Base-by-base conservation (phyloP, 2,113 vertebrate species). In the Chunga burmeisteri region DNA sequence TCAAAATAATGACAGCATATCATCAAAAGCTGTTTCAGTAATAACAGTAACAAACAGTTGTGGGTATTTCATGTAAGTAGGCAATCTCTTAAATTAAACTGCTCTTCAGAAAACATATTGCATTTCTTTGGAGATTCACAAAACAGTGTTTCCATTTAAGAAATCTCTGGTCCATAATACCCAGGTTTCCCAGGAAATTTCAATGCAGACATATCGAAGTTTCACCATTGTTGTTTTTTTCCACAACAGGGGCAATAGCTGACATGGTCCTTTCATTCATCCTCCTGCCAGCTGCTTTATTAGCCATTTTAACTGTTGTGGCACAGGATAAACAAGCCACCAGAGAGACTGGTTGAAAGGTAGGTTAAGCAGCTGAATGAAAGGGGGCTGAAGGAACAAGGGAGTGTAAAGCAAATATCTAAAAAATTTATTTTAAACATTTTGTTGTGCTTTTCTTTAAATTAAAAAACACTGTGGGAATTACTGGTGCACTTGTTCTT, bases 231-330 rank as follows among this genome's bases (percentile, higher is more conserved):
- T 11, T 21, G 14, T 0, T 22, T 70, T 58, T 86, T 70, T 49
- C 49, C 44, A 72, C 36, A 61, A 38, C 2, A 86, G 21, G 46
- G 8, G 50, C 58, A 89, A 73, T 80, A 70, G 82, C 81, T 94
- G 85, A 78, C 88, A 66, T 1, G 7, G 30, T 73, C 85, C 53
- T 59, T 88, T 83, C 79, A 53, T 62, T 96, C 88, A 81, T 58
- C 61, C 82, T 88, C 18, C 82, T 83, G 85, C 90, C 90, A 93
- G 93, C 81, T 92, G 73, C 58, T 90, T 92, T 88, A 94, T 95
- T 80, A 90, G 70, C 81, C 55, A 52, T 52, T 94, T 82, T 74
- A 93, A 85, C 55, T 90, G 82, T 86, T 6, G 0, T 0, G 0
- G 59, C 0, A 0, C 46, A 93, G 88, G 92, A 83, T 79, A 84